These are phyloP conservation scores for Dendrolimus houi DNA, from an alignment of 2,888 invertebrate genomes.

Conservation along the genomic window DNA sequence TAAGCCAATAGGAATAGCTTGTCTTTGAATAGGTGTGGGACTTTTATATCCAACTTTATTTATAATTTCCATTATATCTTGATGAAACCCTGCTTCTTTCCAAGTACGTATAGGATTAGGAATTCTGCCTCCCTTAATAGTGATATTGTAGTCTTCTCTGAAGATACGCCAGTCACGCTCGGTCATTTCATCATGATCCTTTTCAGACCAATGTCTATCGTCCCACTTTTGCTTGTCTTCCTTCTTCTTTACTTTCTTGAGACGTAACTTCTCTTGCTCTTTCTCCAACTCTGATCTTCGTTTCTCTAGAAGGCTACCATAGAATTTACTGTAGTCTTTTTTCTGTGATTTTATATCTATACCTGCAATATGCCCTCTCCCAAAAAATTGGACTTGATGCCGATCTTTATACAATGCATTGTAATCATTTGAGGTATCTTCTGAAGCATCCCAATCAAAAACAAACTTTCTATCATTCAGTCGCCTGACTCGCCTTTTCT, in stretches of 20 bases:
- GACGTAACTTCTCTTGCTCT: slow-evolving; percentile 93
- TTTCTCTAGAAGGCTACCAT: slow-evolving; percentile 95
- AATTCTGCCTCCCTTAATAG: slow-evolving; percentile 97
- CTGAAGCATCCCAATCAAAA: slow-evolving; percentile 99
- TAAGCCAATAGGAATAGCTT: slow-evolving; percentile 98
- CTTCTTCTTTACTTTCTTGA: slow-evolving; percentile 94
- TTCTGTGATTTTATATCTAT: slow-evolving; percentile 98
- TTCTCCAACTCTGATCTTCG: slow-evolving; percentile 97
- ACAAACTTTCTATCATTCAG: slow-evolving; percentile 99
- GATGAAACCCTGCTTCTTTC: slow-evolving; percentile 94
- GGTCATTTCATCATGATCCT: slow-evolving; percentile 95
- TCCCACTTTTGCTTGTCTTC: slow-evolving; percentile 99
- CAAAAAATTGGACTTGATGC: slow-evolving; percentile 98
- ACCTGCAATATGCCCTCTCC: slow-evolving; percentile 97
- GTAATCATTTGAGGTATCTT: slow-evolving; percentile 98
- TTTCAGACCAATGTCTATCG: slow-evolving; percentile 99
- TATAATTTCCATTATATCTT: slow-evolving; percentile 95
- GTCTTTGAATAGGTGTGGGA: slow-evolving; percentile 98
- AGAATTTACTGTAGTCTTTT: slow-evolving; percentile 97
- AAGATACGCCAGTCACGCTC: slow-evolving; percentile 99
- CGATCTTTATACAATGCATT: slow-evolving; percentile 97
- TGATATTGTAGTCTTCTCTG: slow-evolving; percentile 98
- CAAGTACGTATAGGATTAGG: slow-evolving; percentile 97
- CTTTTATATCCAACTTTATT: slow-evolving; percentile 97
- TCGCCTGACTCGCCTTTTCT: slow-evolving; percentile 92